A percentile compares a stretch with the other conserved stretches of the same genome.
Conservation (phyloP, 2,113 vertebrate species). For the Microcebus tavaratra region DNA sequence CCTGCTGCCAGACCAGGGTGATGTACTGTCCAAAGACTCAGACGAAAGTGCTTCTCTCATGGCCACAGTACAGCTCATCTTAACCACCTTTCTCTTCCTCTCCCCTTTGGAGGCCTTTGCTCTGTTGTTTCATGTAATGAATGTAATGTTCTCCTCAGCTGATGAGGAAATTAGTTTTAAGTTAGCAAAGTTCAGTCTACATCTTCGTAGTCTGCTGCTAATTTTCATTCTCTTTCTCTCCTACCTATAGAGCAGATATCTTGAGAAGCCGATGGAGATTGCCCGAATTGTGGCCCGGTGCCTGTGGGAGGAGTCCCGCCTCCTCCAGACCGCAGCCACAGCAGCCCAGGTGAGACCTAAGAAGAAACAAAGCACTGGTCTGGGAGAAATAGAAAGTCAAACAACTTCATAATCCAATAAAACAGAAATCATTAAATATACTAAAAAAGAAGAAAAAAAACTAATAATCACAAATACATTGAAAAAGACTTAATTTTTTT, state of each 20-base stretch:
- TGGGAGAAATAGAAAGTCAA: not conserved
- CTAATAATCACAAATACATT: not conserved
- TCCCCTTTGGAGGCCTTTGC: not conserved
- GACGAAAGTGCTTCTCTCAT: not conserved
- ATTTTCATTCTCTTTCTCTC: not conserved
- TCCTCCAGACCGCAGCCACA: conserved; percentile 94
- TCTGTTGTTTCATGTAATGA: not conserved
- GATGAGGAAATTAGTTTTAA: not conserved
- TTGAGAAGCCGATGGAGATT: conserved; percentile 99
- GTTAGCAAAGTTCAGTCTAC: not conserved
- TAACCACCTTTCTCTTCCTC: not conserved
- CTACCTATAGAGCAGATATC: conserved; percentile 91
- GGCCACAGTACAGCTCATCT: not conserved
- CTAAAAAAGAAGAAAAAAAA: not conserved
- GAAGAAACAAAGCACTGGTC: not conserved
- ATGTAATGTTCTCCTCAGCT: not conserved
- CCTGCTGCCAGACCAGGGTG: not conserved
- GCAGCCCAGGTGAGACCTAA: conserved; percentile 91
- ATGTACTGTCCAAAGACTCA: not conserved
- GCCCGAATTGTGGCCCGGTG: conserved; percentile 97
- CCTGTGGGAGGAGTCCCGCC: conserved; percentile 96
- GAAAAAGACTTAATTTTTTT: not conserved
- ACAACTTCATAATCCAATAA: not conserved
- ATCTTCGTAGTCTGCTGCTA: not conserved
- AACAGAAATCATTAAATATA: not conserved